These are phyloP conservation scores for Meiosimyza decipiens DNA, from an alignment of 2,888 invertebrate species.

Conservation along the genomic window DNA sequence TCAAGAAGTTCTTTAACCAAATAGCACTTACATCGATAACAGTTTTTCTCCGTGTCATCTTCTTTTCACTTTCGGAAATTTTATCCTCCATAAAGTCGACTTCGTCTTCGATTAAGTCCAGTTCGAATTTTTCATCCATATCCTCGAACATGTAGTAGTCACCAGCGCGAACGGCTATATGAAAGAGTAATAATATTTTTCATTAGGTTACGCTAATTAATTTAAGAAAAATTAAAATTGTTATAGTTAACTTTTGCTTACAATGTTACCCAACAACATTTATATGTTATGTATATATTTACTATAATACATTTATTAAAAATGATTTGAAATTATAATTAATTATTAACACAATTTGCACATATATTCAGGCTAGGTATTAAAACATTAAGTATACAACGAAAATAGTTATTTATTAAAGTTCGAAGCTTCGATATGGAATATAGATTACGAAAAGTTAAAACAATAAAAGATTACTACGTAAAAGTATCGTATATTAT, in stretches of 20 bases:
- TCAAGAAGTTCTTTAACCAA: background rate
- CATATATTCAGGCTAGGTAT: background rate
- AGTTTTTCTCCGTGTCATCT: slow-evolving; percentile 64
- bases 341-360: background rate
- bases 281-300: background rate
- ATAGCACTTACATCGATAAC: slow-evolving; percentile 62
- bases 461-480: too few relatives aligned
- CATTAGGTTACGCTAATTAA: slow-evolving; percentile 4
- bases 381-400: background rate
- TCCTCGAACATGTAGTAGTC: slow-evolving; percentile 99
- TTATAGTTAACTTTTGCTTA: background rate
- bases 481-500: too few relatives aligned
- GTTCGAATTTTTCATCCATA: slow-evolving; percentile 82
- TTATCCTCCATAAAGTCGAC: slow-evolving; percentile 67
- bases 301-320: background rate
- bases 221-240: slow-evolving; percentile 17
- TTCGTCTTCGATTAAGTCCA: slow-evolving; percentile 73
- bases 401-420: too few relatives aligned
- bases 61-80: slow-evolving; percentile 63
- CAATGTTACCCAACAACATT: background rate
- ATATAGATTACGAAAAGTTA: too few relatives aligned
- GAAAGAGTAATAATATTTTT: slow-evolving; percentile 1
- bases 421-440: too few relatives aligned
- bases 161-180: slow-evolving; percentile 92
- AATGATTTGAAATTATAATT: background rate